Base-by-base conservation (phyloP, 2,888 invertebrate species). In the Apamea monoglypha region DNA sequence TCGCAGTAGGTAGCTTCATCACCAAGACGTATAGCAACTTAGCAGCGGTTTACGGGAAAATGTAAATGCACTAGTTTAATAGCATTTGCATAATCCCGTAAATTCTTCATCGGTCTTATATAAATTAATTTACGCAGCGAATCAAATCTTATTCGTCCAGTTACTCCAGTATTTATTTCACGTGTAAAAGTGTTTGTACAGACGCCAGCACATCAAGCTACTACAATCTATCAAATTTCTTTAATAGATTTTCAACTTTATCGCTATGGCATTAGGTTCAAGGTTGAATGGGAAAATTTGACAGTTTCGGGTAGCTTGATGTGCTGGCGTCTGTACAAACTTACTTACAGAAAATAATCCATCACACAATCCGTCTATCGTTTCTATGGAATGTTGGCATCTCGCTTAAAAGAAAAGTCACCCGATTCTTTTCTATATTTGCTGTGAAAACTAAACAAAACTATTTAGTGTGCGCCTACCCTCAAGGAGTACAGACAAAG, bases 401-500 rank as follows among this genome's bases (percentile, higher is more conserved):
- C 25, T 6, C 53, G 6, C 16, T 64, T 29, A 0, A 53, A 78
- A 59, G 12, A 56, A 59, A 82, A n/a, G 1, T 12, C 0, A 0
- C 29, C n/a, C 12, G 47, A 50, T 40, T 40, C 7, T 50, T 83
- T 50, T 79, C 40, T 12, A 21, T 18, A 18, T 67, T 71, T 56
- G n/a, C 7, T 36, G 29, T 44, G 14, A 66, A 61, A 72, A 84
- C 40, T 40, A 40, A 40, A 40, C 40, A 40, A 7, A 40, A 40
- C 67, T 85, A 85, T 76, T 69, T 50, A 67, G 88, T 88, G 78
- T 87, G 44, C 78, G 81, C n/a, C 47, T 50, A 63, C 25, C 87
- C 47, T 84, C 53, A 67, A 89, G 77, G 76, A 78, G 82, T 32
- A 69, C 78, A 86, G 87, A 92, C 91, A 91, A 92, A 91, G 89